Evolutionary conservation across 1,140 invertebrate genomes (phyloP), one percentile per base, ranked within the genome.

Genomic region (Neoseiulus cucumeris): DNA sequence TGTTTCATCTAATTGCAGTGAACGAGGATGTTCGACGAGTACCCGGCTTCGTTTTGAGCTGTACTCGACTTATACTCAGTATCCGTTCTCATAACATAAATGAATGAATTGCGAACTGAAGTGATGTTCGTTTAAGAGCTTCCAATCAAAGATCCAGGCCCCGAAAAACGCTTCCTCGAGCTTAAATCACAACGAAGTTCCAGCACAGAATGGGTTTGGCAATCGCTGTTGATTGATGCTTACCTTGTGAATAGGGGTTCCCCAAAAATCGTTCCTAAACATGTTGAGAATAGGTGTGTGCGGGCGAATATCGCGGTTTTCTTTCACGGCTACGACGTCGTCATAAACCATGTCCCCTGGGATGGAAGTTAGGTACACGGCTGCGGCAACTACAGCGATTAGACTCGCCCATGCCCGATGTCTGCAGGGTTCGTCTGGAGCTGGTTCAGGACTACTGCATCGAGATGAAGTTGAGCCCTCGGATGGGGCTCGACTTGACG

Each of bases 201-300:
- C n/a, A n/a, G n/a, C n/a, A n/a, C n/a, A n/a, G n/a, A n/a, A n/a
- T n/a, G n/a, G n/a, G n/a, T n/a, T n/a, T n/a, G n/a, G n/a, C n/a
- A n/a, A n/a, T n/a, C n/a, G n/a, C n/a, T n/a, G n/a, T 9, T 39
- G 33, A 39, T 9, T 39, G 33, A 39, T 88, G 20, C 87, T 86
- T 68, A 81, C 82, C 74, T 91, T 87, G 47, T 80, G 82, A 69
- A 93, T 77, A 33, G 88, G 85, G 18, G 87, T 91, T 64, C 89
- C 90, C 90, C 90, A 93, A 77, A 90, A 93, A 75, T 93, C 90
- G 76, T 92, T 86, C 72, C 82, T 80, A 68, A 89, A 81, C 9
- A 79, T 68, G 51, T 75, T 75, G 6, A 29, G 64, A 33, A 76
- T 18, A 6, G 77, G 75, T 4, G 71, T 73, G 1, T 70, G 64